phyloP scores from a whole-genome alignment of 35 echinoderm and acorn worm genomes.

The Lytechinus pictus region DNA sequence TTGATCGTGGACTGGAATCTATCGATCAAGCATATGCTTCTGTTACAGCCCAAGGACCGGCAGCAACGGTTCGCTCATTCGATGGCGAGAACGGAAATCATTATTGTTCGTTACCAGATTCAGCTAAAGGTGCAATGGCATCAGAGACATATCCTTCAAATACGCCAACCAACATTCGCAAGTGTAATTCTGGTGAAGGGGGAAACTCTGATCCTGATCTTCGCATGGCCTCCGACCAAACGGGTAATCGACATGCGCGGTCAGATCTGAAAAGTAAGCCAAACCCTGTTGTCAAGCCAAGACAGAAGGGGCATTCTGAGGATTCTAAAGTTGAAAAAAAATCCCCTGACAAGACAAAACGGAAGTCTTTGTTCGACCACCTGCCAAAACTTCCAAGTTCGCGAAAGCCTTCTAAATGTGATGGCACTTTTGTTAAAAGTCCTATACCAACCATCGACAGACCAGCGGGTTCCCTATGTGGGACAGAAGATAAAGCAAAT shows the following conservation, averaged over 20 bases:
- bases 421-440: neutral
- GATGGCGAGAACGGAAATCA: no score
- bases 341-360: neutral
- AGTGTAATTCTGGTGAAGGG: neutral
- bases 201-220: neutral
- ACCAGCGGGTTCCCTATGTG: neutral
- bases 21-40: neutral
- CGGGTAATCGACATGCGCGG: neutral
- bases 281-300: neutral
- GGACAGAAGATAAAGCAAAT: neutral
- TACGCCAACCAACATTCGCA: neutral
- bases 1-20: neutral
- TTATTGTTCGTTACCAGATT: neutral
- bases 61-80: neutral
- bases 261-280: neutral
- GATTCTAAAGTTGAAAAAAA: neutral
- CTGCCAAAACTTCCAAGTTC: neutral
- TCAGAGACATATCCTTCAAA: neutral
- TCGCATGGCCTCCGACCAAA: neutral
- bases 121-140: neutral
- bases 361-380: neutral
- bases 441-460: neutral
- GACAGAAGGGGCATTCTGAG: neutral
- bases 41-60: neutral
- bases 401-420: neutral